Base-by-base conservation (phyloP, 2,113 vertebrate species). In the Dicentrarchus labrax region DNA sequence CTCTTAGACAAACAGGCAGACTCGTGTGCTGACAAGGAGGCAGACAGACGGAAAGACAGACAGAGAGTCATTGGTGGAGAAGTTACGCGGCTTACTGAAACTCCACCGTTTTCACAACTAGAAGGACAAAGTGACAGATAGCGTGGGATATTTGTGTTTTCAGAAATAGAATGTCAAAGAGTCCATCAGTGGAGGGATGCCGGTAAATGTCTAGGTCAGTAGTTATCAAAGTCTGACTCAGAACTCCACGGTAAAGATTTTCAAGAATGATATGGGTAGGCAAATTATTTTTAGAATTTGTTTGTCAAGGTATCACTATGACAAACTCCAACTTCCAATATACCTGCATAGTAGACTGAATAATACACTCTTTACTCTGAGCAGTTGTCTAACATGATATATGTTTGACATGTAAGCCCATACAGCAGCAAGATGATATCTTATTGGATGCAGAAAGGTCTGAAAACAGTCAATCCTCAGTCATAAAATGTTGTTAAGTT, bases 51-150 rank as follows among this genome's bases (percentile, higher is more conserved):
- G 48, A 88, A 41, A 88, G 85, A 77, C 74, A 82, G 60, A 48
- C 38, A 79, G 79, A 50, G 70, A 84, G 79, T 86, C 70, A 69
- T 39, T 57, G 87, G 60, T 70, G 73, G 82, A 86, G 85, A 82
- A 90, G 80, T 90, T 87, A 76, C 67, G 82, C 77, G 61, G 47
- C 74, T 81, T 17, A 60, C 62, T 84, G 86, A 89, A 92, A 93
- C 89, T 90, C 81, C 4, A 57, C 66, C 24, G 51, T 76, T 64
- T 81, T 76, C 45, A 54, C 48, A 13, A 75, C 65, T 68, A n/a
- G 78, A 81, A 85, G 85, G 83, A 91, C 90, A 83, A 77, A 71
- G 57, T 88, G 87, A 91, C 86, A 91, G 80, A 76, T 67, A 84
- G 90, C 83, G 88, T 90, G 88, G 88, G 90, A 79, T 85, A 59